Percentiles rank a stretch among this genome's conserved stretches.
phyloP scores from a whole-genome alignment of 2,888 invertebrate genomes.

The Neoaliturus tenellus region DNA sequence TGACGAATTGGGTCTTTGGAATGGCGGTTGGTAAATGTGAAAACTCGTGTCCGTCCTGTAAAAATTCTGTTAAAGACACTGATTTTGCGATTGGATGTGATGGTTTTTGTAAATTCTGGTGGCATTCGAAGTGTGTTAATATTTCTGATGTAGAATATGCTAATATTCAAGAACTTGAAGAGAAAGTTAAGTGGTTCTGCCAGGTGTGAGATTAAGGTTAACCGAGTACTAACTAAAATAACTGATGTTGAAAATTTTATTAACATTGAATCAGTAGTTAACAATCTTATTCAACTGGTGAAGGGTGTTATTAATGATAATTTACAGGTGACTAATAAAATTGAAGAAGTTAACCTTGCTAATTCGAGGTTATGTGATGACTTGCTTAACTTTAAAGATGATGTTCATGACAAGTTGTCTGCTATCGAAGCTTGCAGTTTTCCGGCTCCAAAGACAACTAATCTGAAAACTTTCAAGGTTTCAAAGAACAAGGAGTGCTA shows the following conservation, averaged over 20 bases:
- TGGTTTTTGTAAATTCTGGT: background rate
- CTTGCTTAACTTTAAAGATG: background rate
- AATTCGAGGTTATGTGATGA: constrained; percentile 5
- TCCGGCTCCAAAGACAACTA: too few species aligned
- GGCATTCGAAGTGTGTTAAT: background rate
- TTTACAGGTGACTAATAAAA: background rate
- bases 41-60: background rate
- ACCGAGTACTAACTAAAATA: background rate
- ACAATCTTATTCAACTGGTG: background rate
- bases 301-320: background rate
- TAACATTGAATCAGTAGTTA: background rate
- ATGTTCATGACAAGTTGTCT: too few species aligned
- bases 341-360: background rate
- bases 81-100: background rate
- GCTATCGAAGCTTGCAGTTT: too few species aligned
- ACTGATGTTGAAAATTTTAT: background rate
- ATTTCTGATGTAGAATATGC: background rate
- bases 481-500: too few species aligned
- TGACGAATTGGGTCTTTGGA: too few species aligned
- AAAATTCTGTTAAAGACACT: background rate
- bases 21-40: background rate
- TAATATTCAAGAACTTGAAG: background rate
- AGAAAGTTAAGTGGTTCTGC: constrained; percentile 22
- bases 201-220: background rate
- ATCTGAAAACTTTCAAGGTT: too few species aligned